A percentile compares a stretch with the other conserved stretches of the same genome.
Evolutionary conservation across 2,888 invertebrate genomes (phyloP).

Genomic region (Tanytarsus gracilentus): DNA sequence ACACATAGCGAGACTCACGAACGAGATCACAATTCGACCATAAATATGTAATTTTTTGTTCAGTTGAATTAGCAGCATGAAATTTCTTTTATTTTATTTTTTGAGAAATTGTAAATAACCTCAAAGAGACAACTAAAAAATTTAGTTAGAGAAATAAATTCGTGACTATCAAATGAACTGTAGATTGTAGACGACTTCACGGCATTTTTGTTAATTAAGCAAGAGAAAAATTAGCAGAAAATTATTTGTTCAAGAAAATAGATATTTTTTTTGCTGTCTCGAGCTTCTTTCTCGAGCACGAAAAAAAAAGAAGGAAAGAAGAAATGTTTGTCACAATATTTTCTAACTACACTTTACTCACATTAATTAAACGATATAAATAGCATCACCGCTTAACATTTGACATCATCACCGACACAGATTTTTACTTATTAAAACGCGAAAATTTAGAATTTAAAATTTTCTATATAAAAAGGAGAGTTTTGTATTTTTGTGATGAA

Average conservation of each 20-base stretch:
- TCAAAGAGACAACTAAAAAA: slow-evolving; percentile 9
- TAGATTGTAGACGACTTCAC: slow-evolving; percentile 13
- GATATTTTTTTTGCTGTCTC: slow-evolving; percentile 15
- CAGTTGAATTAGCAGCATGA: no score
- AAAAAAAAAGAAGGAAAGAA: background rate
- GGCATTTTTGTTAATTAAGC: slow-evolving; percentile 21
- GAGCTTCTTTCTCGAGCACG: background rate
- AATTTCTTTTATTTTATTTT: no score
- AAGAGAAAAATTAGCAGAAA: slow-evolving; percentile 24
- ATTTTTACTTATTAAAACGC: background rate
- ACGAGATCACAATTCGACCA: no score
- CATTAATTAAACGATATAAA: slow-evolving; percentile 24
- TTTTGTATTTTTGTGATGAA: background rate
- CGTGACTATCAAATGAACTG: slow-evolving; percentile 20
- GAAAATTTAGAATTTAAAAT: no score
- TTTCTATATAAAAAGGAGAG: slow-evolving; percentile 4
- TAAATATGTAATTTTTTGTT: no score
- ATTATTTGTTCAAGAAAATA: background rate
- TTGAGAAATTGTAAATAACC: slow-evolving; percentile 4
- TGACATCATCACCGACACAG: slow-evolving; percentile 12
- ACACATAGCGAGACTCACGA: no score
- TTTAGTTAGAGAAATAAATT: background rate
- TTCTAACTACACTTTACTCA: slow-evolving; percentile 20
- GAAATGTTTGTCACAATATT: slow-evolving; percentile 16
- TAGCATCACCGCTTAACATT: slow-evolving; percentile 16